These are phyloP conservation scores for Halichoeres trimaculatus DNA, from an alignment of 2,113 vertebrate genomes.

Conservation along the genomic window DNA sequence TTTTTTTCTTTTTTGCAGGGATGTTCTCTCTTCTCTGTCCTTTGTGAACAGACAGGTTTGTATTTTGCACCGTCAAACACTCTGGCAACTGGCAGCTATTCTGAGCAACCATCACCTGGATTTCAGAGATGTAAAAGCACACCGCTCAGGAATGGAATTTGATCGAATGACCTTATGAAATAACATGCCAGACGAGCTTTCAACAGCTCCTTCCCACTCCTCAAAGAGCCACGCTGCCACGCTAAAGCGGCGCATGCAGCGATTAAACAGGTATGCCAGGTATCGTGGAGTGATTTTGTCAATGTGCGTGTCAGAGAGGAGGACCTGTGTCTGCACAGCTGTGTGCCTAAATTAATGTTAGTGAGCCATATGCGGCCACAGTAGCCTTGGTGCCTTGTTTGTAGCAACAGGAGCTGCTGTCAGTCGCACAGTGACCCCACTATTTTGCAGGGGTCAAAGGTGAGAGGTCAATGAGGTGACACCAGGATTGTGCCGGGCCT, in stretches of 20 bases:
- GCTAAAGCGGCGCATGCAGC: conserved; percentile 22
- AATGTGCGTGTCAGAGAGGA: conserved; percentile 20
- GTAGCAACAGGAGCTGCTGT: conserved; percentile 74
- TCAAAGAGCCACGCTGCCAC: conserved; percentile 24
- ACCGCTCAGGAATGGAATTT: conserved; percentile 51
- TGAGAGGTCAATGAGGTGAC: conserved; percentile 68
- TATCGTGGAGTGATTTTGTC: conserved; percentile 32
- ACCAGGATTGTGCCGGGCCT: conserved; percentile 45
- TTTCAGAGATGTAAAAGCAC: conserved; percentile 73
- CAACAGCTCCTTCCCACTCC: conserved; percentile 53
- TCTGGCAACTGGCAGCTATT: conserved; percentile 82
- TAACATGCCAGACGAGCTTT: conserved; percentile 49
- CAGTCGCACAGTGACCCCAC: conserved; percentile 59
- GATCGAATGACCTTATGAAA: conserved; percentile 58
- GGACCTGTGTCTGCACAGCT: conserved; percentile 23
- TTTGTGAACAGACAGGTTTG: conserved; percentile 46
- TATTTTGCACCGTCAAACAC: conserved; percentile 61
- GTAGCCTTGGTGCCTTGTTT: conserved; percentile 51
- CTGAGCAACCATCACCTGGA: conserved; percentile 69
- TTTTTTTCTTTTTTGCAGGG: background rate
- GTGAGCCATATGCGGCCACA: conserved; percentile 18
- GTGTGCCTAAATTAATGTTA: conserved; percentile 9
- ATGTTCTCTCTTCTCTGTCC: background rate
- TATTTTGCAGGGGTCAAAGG: conserved; percentile 64
- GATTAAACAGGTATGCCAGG: conserved; percentile 48